phyloP scores from a whole-genome alignment of 2,113 vertebrate species.

The Kryptolebias marmoratus region DNA sequence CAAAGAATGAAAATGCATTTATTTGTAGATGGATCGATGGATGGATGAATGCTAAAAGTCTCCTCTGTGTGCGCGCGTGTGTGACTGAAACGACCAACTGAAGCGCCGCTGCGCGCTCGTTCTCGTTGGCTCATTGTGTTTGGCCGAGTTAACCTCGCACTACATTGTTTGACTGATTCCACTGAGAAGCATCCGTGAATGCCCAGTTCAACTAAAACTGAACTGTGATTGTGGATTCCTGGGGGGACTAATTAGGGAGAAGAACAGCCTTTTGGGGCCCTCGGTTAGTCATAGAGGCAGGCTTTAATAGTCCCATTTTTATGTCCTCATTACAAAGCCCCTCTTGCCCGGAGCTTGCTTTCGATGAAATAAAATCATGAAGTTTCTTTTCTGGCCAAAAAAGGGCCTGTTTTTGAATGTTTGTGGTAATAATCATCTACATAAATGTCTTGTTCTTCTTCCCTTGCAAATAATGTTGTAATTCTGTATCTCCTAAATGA shows the following conservation, averaged over 20 bases:
- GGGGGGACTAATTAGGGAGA: slow-evolving; percentile 76
- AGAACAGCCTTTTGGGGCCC: slow-evolving; percentile 72
- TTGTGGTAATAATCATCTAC: slow-evolving; percentile 3
- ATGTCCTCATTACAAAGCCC: slow-evolving; percentile 67
- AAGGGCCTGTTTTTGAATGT: slow-evolving; percentile 5
- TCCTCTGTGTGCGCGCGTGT: too few species aligned
- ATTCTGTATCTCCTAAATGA: background rate
- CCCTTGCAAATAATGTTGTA: background rate
- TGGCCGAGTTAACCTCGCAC: slow-evolving; percentile 22
- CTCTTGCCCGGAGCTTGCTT: slow-evolving; percentile 15
- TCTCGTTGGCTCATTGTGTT: slow-evolving; percentile 24
- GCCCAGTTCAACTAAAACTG: slow-evolving; percentile 39
- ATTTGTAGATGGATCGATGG: too few species aligned
- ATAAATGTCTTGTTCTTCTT: background rate
- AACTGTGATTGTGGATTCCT: slow-evolving; percentile 66
- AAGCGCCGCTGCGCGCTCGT: background rate
- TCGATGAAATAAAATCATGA: slow-evolving; percentile 23
- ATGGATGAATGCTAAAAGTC: too few species aligned
- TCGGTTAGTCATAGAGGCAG: slow-evolving; percentile 64
- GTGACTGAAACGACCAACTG: slow-evolving; percentile 25
- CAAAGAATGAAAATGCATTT: too few species aligned
- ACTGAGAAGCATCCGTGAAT: slow-evolving; percentile 27
- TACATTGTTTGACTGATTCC: slow-evolving; percentile 50
- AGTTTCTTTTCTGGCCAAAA: slow-evolving; percentile 36
- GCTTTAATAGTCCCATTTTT: slow-evolving; percentile 65